A percentile compares a stretch with the other conserved stretches of the same genome.
These are phyloP conservation scores for Brachypodius melanocephalos DNA, from an alignment of 2,113 vertebrate species.

Conservation along the genomic window DNA sequence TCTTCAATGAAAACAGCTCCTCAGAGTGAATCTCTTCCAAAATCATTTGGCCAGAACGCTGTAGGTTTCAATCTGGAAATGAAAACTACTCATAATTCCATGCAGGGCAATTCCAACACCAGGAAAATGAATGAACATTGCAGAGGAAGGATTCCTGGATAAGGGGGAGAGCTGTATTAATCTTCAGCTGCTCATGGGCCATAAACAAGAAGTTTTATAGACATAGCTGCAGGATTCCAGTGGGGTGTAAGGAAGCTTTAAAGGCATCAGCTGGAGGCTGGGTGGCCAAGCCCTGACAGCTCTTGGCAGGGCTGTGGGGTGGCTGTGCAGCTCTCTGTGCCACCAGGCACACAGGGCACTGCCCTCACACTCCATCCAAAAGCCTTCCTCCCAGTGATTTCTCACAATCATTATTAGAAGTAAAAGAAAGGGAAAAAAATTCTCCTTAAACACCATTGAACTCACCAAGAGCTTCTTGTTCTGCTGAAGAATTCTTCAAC, in stretches of 20 bases:
- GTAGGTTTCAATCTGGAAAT: background rate
- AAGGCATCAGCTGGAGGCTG: background rate
- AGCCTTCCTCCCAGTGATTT: background rate
- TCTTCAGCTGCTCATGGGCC: background rate
- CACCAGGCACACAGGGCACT: background rate
- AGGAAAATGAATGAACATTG: slow-evolving; percentile 22
- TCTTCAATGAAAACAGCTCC: slow-evolving; percentile 21
- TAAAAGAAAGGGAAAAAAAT: background rate
- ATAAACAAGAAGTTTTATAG: slow-evolving; percentile 11
- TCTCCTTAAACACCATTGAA: background rate
- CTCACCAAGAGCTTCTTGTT: background rate
- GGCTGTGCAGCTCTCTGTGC: background rate
- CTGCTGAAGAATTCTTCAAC: background rate
- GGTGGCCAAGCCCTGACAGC: background rate
- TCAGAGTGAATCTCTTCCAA: background rate
- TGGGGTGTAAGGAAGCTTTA: background rate
- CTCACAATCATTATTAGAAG: background rate
- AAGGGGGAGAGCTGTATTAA: background rate
- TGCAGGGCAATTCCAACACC: background rate
- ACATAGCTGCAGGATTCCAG: background rate
- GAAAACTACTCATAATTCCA: background rate
- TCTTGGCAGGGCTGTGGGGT: background rate
- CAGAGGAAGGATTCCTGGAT: slow-evolving; percentile 18
- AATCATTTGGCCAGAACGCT: background rate
- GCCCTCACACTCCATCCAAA: background rate